These are phyloP conservation scores for Drosophila asahinai DNA, from an alignment of 1,140 invertebrate genomes.

Conservation along the genomic window DNA sequence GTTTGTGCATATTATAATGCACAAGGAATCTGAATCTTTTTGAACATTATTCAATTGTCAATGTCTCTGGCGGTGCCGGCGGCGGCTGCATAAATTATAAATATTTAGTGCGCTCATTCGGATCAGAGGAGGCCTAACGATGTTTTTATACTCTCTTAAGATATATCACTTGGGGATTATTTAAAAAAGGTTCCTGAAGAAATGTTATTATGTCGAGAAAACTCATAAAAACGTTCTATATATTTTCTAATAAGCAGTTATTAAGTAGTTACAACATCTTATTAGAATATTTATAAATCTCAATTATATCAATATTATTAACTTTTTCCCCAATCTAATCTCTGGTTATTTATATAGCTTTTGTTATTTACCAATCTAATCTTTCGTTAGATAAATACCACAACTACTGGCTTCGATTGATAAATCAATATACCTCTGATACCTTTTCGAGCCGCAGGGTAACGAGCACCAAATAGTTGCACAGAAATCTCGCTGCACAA, in stretches of 20 bases:
- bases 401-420: not conserved
- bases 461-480: slow-evolving; percentile 53
- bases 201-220: too few species aligned
- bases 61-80: slow-evolving; percentile 40
- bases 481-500: slow-evolving; percentile 65
- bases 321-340: too few species aligned
- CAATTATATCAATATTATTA: too few species aligned
- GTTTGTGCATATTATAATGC: slow-evolving; percentile 41
- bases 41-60: slow-evolving; percentile 66
- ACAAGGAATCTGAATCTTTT: slow-evolving; percentile 26
- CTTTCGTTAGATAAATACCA: not conserved
- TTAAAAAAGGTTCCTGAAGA: too few species aligned
- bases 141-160: not conserved
- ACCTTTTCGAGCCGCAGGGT: not conserved
- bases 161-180: not conserved
- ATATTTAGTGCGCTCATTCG: slow-evolving; percentile 71
- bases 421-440: not conserved
- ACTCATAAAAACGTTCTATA: too few species aligned
- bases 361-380: too few species aligned
- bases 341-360: too few species aligned
- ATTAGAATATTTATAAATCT: too few species aligned
- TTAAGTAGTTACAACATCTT: too few species aligned
- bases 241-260: too few species aligned
- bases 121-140: not conserved
- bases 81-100: slow-evolving; percentile 59